phyloP scores from a whole-genome alignment of 2,888 invertebrate genomes.

The Elegia similella region DNA sequence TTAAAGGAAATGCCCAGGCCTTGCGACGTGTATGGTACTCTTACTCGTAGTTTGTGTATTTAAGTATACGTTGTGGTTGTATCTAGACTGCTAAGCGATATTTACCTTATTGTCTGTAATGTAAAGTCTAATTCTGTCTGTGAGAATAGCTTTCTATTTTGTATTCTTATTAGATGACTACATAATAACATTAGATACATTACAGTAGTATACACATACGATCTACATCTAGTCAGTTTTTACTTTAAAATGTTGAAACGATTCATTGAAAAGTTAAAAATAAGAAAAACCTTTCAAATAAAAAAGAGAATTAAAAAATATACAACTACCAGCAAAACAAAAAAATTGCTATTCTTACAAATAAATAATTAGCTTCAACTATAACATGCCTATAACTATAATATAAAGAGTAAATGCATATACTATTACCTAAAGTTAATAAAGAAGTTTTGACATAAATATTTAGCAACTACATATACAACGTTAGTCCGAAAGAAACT shows the following conservation, averaged over 20 bases:
- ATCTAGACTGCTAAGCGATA: constrained; percentile 19
- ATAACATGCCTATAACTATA: background rate
- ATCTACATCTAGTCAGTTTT: background rate
- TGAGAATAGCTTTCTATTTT: constrained; percentile 1
- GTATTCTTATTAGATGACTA: background rate
- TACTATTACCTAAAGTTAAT: too few relatives aligned
- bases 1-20: constrained; percentile 22
- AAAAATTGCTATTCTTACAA: background rate
- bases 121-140: constrained; percentile 21
- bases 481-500: too few relatives aligned
- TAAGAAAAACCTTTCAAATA: too few relatives aligned
- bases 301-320: background rate
- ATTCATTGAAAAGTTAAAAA: too few relatives aligned
- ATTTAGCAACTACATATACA: too few relatives aligned
- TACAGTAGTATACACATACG: too few relatives aligned
- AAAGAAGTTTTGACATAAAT: too few relatives aligned
- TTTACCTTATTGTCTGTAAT: constrained; percentile 15
- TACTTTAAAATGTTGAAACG: background rate
- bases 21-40: constrained; percentile 19
- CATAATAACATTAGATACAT: background rate
- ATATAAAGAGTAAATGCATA: too few relatives aligned
- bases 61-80: constrained; percentile 19
- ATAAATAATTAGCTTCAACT: background rate
- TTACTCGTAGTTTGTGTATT: constrained; percentile 21
- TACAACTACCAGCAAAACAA: background rate